These are phyloP conservation scores for Pseudonaja textilis DNA, from an alignment of 2,113 vertebrate species.

Conservation along the genomic window DNA sequence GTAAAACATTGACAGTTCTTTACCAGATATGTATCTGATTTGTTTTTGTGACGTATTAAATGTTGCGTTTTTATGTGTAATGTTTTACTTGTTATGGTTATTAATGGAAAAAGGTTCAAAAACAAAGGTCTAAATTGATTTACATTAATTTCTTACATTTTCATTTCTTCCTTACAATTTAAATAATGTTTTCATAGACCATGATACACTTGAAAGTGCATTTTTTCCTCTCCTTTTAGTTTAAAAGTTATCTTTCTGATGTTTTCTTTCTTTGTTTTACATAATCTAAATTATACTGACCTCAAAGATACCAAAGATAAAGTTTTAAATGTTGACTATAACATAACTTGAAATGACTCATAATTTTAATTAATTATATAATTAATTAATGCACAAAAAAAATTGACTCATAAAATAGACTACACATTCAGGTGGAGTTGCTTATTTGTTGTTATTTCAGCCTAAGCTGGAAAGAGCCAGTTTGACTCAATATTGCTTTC, in stretches of 20 bases:
- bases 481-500: background rate
- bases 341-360: background rate
- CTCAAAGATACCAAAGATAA: background rate
- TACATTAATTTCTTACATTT: constrained; percentile 39
- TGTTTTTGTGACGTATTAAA: constrained; percentile 64
- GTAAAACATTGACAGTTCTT: constrained; percentile 60
- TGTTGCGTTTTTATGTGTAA: constrained; percentile 63
- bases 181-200: constrained; percentile 35
- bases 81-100: constrained; percentile 55
- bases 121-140: constrained; percentile 35
- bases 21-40: constrained; percentile 61
- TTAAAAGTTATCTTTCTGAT: background rate
- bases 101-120: constrained; percentile 51
- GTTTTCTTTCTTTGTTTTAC: background rate
- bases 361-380: background rate
- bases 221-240: constrained; percentile 24
- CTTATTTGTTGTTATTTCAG: background rate
- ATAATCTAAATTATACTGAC: background rate
- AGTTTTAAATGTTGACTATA: background rate
- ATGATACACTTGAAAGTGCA: constrained; percentile 61
- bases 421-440: background rate
- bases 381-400: background rate
- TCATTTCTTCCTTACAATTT: constrained; percentile 31
- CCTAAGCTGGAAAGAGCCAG: background rate
- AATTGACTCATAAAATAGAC: background rate